These are phyloP conservation scores for Habroteleia sp. DNA, from an alignment of 2,888 invertebrate species.

Conservation along the genomic window DNA sequence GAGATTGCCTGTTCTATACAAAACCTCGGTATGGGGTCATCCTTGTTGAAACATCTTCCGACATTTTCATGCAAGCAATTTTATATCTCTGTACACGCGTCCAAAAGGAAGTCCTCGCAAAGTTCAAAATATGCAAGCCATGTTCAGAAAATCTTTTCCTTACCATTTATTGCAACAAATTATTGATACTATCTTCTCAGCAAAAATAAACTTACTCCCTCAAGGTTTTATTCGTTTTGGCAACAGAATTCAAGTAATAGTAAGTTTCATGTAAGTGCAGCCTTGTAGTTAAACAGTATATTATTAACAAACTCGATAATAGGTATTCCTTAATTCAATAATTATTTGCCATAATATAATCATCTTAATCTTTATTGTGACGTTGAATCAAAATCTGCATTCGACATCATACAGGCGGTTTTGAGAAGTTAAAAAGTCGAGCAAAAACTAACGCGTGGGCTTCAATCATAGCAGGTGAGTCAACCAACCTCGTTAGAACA, in stretches of 20 bases:
- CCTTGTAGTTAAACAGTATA: too few species aligned
- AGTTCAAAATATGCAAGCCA: not conserved
- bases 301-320: slow-evolving; percentile 8
- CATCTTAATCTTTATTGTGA: slow-evolving; percentile 2
- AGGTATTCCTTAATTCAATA: slow-evolving; percentile 5
- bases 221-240: not conserved
- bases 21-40: slow-evolving; percentile 69
- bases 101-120: not conserved
- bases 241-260: slow-evolving; percentile 5
- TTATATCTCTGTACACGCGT: not conserved
- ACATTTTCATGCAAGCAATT: slow-evolving; percentile 58
- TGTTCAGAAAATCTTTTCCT: not conserved
- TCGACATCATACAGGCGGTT: slow-evolving; percentile 12
- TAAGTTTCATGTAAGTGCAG: slow-evolving; percentile 3
- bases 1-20: slow-evolving; percentile 76
- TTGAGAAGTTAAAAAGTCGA: slow-evolving; percentile 29
- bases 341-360: slow-evolving; percentile 11
- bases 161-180: slow-evolving; percentile 2
- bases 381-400: slow-evolving; percentile 17
- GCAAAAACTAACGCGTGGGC: slow-evolving; percentile 36
- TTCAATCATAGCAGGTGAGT: slow-evolving; percentile 50
- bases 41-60: slow-evolving; percentile 72
- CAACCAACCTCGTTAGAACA: slow-evolving; percentile 52
- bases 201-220: not conserved
- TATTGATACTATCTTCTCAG: slow-evolving; percentile 1